Conservation (phyloP, 2,888 invertebrate species). For the Drosophila barbarae region DNA sequence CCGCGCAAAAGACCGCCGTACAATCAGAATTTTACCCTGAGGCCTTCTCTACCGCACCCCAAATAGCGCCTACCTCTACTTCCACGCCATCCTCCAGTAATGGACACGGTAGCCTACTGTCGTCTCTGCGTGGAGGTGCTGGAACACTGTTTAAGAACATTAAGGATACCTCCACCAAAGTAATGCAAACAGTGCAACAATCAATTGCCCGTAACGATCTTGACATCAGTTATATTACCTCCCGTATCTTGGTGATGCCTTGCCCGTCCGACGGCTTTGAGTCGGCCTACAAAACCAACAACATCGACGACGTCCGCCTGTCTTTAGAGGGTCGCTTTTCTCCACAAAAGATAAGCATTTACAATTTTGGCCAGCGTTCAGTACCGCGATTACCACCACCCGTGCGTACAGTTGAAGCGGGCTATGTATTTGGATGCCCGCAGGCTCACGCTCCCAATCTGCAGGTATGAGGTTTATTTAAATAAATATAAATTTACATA, state of each 20-base stretch:
- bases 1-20: conserved; percentile 45
- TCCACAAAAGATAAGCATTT: conserved; percentile 88
- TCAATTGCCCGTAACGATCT: conserved; percentile 92
- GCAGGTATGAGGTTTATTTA: conserved; percentile 77
- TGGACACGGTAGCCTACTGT: conserved; percentile 85
- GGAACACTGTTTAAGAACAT: conserved; percentile 95
- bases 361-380: conserved; percentile 85
- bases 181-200: conserved; percentile 97
- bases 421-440: conserved; percentile 84
- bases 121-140: conserved; percentile 94
- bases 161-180: conserved; percentile 97
- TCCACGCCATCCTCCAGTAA: conserved; percentile 51
- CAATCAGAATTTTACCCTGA: conserved; percentile 73
- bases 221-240: conserved; percentile 95
- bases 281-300: conserved; percentile 94
- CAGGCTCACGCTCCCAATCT: conserved; percentile 88
- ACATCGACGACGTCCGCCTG: conserved; percentile 92
- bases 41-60: conserved; percentile 36
- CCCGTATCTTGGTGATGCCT: conserved; percentile 95
- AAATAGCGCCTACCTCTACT: conserved; percentile 28
- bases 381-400: conserved; percentile 81
- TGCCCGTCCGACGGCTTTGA: conserved; percentile 96
- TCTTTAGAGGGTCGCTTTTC: conserved; percentile 89
- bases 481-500: too few species aligned
- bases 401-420: conserved; percentile 83